Base-by-base conservation (phyloP, 2,113 vertebrate species). In the Talpa occidentalis region DNA sequence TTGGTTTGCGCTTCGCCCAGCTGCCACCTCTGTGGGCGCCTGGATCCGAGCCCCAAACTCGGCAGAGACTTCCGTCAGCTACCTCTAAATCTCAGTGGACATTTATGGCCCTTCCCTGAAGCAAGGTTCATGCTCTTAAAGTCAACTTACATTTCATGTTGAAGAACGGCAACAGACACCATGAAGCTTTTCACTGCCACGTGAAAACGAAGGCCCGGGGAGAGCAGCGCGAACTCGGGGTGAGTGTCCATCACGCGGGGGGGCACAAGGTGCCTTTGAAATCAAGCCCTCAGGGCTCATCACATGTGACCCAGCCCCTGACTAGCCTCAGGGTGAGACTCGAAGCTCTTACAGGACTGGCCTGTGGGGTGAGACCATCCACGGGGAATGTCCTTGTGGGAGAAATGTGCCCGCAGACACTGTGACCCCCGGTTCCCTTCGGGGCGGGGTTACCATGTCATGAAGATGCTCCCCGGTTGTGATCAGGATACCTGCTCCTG, bases 111-210 rank as follows among this genome's bases (percentile, higher is more conserved):
- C 85, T 84, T 22, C 11, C 66, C 14, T 6, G 28, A 44, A 92
- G 19, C 26, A 80, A 81, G 92, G 70, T 82, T 77, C 52, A 90
- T 94, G 91, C 83, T 95, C 93, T 92, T 74, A 83, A 94, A 92
- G 76, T 62, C 28, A 70, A 32, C 17, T 79, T 94, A 83, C 59
- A 76, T 95, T 60, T 94, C 70, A 88, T 84, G 72, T 42, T 94
- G 76, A 84, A 90, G 89, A 90, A 76, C 44, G 56, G 70, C n/a
- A 88, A 44, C 77, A 83, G 95, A 95, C 66, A 94, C 85, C 88
- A 30, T 95, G 70, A 83, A 83, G 8, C 47, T 62, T 90, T 92
- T 94, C 92, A 90, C 19, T 56, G 42, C 76, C 59, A 5, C 56
- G 59, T 90, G 79, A 92, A 94, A 90, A 47, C 60, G 62, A 82